Percentiles rank a stretch among this genome's conserved stretches.
Evolutionary conservation across 2,797 vertebrate genomes (phyloP).

Genomic region (Simalia tracyae): DNA sequence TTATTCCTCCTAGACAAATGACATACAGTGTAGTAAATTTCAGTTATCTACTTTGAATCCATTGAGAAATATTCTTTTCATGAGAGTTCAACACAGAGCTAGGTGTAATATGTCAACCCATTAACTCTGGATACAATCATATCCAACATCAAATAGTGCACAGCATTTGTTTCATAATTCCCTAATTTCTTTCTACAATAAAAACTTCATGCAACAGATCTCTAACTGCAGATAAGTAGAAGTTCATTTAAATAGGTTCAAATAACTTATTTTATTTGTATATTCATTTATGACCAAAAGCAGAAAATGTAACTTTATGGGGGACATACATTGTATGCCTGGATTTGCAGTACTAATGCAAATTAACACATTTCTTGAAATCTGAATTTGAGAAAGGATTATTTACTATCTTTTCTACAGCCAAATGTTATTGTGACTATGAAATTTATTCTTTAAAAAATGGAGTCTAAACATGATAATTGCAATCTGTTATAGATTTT

Average conservation of each 20-base stretch:
- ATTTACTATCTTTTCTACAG: not conserved
- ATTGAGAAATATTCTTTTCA: conserved; percentile 36
- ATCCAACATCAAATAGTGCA: not conserved
- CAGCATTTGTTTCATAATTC: not conserved
- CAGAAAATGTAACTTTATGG: not conserved
- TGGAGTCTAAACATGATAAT: not conserved
- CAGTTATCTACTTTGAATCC: conserved; percentile 24
- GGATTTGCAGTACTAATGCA: not conserved
- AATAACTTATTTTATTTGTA: not conserved
- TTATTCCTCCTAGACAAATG: conserved; percentile 31
- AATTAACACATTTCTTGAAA: not conserved
- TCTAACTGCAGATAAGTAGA: not conserved
- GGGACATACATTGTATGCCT: not conserved
- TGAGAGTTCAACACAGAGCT: not conserved
- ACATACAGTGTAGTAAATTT: conserved; percentile 54
- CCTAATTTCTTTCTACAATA: not conserved
- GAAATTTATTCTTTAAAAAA: not conserved
- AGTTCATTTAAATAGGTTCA: not conserved
- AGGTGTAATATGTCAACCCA: not conserved
- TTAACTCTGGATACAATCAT: not conserved
- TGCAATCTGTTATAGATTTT: not conserved
- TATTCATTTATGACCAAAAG: not conserved
- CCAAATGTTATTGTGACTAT: not conserved
- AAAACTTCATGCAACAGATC: not conserved
- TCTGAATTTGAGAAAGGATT: not conserved